Evolutionary conservation across 1,140 invertebrate genomes (phyloP).

Genomic region (Solenopsis invicta): DNA sequence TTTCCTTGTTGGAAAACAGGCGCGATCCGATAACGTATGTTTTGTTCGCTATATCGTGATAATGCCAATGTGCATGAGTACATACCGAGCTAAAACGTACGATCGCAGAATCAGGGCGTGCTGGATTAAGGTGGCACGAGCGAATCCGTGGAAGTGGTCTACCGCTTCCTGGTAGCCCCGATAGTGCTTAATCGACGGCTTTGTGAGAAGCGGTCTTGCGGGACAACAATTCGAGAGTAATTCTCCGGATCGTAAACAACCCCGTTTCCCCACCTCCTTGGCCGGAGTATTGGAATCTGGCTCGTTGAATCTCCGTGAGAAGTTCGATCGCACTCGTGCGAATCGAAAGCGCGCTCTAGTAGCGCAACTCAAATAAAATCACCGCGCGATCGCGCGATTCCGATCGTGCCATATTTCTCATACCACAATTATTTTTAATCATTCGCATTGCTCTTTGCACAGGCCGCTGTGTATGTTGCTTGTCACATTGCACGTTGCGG

Average conservation of each 20-base stretch:
- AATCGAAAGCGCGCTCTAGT: slow-evolving; percentile 44
- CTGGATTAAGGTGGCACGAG: slow-evolving; percentile 69
- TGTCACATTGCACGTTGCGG: background rate
- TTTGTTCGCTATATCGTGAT: background rate
- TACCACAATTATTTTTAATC: slow-evolving; percentile 19
- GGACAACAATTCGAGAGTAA: slow-evolving; percentile 68
- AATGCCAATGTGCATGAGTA: background rate
- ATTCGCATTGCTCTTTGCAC: background rate
- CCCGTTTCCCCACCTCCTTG: slow-evolving; percentile 12
- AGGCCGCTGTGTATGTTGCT: background rate
- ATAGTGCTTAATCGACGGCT: slow-evolving; percentile 50
- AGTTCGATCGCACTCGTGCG: slow-evolving; percentile 71
- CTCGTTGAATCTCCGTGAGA: slow-evolving; percentile 75
- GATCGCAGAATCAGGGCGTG: slow-evolving; percentile 70
- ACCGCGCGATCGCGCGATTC: background rate
- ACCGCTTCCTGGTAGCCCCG: slow-evolving; percentile 52
- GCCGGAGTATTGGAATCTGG: slow-evolving; percentile 71
- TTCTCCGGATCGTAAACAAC: slow-evolving; percentile 76
- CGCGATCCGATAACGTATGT: background rate
- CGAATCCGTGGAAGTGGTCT: slow-evolving; percentile 57
- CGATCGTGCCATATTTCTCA: slow-evolving; percentile 4
- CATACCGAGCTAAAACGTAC: slow-evolving; percentile 34
- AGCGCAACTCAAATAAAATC: slow-evolving; percentile 24
- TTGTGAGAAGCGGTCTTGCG: slow-evolving; percentile 74
- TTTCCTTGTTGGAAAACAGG: background rate